These are phyloP conservation scores for Liodrosophila aerea DNA, from an alignment of 2,888 invertebrate species.

Conservation along the genomic window DNA sequence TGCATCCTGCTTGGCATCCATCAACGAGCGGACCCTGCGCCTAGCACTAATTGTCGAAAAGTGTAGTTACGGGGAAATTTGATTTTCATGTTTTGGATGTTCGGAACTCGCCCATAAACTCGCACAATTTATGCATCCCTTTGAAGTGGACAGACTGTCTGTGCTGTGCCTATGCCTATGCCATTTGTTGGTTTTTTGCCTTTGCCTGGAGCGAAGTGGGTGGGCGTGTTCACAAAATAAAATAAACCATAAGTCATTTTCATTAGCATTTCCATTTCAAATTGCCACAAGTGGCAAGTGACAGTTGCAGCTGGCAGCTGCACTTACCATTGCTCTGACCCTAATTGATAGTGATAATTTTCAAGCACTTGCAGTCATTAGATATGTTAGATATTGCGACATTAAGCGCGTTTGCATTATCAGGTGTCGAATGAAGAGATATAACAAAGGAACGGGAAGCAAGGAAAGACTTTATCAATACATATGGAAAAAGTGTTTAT, in stretches of 20 bases:
- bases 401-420: background rate
- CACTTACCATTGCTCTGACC: constrained; percentile 24
- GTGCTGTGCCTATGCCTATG: too few species aligned
- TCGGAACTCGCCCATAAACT: constrained; percentile 49
- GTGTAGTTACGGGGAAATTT: constrained; percentile 56
- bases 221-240: constrained; percentile 8
- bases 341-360: constrained; percentile 18
- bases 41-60: constrained; percentile 55
- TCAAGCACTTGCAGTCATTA: constrained; percentile 3
- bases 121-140: constrained; percentile 30
- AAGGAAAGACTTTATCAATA: background rate
- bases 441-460: background rate
- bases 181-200: too few species aligned
- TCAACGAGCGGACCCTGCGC: constrained; percentile 21
- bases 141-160: background rate
- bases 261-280: constrained; percentile 18
- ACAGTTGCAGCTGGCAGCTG: constrained; percentile 32
- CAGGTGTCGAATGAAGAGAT: constrained; percentile 17
- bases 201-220: too few species aligned
- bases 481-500: too few species aligned
- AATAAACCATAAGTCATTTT: constrained; percentile 50
- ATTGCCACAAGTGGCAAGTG: constrained; percentile 41
- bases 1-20: constrained; percentile 40
- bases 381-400: background rate
- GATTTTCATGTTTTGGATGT: constrained; percentile 74